Conservation (phyloP, 2,113 vertebrate species). For the Hippocampus mohnikei region DNA sequence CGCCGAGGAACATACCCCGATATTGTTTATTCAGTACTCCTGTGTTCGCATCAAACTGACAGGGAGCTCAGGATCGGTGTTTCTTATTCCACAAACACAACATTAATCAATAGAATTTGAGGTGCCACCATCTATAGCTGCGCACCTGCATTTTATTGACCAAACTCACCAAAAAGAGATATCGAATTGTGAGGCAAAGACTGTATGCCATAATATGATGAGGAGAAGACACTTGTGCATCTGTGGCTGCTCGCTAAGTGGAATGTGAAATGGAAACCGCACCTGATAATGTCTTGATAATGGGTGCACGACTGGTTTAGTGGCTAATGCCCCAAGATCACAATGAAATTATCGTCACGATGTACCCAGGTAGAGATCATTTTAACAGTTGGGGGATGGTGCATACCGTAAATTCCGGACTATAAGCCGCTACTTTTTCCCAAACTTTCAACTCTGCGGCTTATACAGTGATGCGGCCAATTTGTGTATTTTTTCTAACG, state of each 20-base stretch:
- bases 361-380: background rate
- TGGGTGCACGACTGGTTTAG: background rate
- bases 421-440: too few species aligned
- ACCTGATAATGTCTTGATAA: background rate
- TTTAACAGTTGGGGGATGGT: background rate
- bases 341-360: background rate
- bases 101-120: background rate
- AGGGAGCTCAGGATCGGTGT: background rate
- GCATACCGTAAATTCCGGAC: too few species aligned
- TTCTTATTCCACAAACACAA: too few species aligned
- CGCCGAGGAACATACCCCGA: constrained; percentile 1
- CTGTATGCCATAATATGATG: background rate
- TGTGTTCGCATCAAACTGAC: background rate
- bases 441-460: too few species aligned
- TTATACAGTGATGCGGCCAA: too few species aligned
- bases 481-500: too few species aligned
- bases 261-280: background rate
- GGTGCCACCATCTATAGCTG: too few species aligned
- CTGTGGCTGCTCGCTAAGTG: background rate
- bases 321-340: background rate
- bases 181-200: background rate
- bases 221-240: background rate
- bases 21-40: constrained; percentile 6
- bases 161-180: background rate
- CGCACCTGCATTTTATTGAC: too few species aligned